These are phyloP conservation scores for Andrena bucephala DNA, from an alignment of 2,888 invertebrate genomes.

Conservation along the genomic window DNA sequence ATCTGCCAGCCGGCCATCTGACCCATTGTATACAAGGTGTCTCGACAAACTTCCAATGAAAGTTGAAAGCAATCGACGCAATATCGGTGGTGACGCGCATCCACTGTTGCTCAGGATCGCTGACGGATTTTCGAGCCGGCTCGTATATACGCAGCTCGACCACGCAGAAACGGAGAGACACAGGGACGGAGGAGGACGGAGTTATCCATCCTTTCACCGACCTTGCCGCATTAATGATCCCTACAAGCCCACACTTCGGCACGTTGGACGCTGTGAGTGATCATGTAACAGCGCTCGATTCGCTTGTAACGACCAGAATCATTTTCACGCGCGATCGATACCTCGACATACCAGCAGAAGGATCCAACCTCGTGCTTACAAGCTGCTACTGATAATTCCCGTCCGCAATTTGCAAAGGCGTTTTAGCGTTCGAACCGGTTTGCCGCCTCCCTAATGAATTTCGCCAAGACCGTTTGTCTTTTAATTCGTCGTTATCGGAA, in stretches of 20 bases:
- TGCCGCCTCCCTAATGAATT: slow-evolving; percentile 27
- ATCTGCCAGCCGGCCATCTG: no score
- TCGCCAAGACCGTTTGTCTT: slow-evolving; percentile 14
- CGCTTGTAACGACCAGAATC: slow-evolving; percentile 70
- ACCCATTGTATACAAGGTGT: background rate
- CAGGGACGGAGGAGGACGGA: slow-evolving; percentile 56
- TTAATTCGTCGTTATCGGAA: slow-evolving; percentile 21
- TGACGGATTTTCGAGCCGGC: slow-evolving; percentile 19
- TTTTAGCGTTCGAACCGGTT: slow-evolving; percentile 42
- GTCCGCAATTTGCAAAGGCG: slow-evolving; percentile 49
- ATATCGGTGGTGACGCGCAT: background rate
- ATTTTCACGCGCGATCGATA: slow-evolving; percentile 70
- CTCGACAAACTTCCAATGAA: background rate
- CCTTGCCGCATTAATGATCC: slow-evolving; percentile 78
- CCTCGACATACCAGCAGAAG: slow-evolving; percentile 42
- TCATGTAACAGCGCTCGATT: slow-evolving; percentile 71
- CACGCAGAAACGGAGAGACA: slow-evolving; percentile 20
- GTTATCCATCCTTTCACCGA: slow-evolving; percentile 79
- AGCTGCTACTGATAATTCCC: slow-evolving; percentile 57
- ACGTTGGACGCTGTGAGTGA: slow-evolving; percentile 61
- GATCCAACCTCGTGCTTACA: slow-evolving; percentile 60
- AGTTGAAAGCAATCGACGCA: background rate
- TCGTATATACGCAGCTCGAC: background rate
- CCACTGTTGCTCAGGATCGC: background rate
- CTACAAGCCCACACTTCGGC: slow-evolving; percentile 70